Percentiles rank a stretch among this genome's conserved stretches.
Conservation (phyloP, 2,888 invertebrate species). For the Frankliniella intonsa region DNA sequence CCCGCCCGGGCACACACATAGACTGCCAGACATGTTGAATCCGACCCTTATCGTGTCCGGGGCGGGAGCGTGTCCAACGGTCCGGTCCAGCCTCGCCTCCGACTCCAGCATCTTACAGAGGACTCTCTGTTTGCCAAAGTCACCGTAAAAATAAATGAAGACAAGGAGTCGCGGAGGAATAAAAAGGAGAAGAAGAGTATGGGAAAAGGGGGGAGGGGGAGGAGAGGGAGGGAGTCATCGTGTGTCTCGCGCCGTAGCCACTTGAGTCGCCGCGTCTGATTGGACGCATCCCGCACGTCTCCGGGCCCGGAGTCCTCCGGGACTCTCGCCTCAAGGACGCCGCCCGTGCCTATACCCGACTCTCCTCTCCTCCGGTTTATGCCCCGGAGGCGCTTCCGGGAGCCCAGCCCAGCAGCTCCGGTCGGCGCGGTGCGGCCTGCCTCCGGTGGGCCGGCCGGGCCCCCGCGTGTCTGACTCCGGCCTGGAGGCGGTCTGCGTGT, state of each 20-base stretch:
- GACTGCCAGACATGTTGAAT: neutral
- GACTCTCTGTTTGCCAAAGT: constrained; percentile 20
- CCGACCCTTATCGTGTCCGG: neutral
- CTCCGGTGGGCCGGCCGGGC: too few relatives aligned
- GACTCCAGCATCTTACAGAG: neutral
- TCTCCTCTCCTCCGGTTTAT: too few relatives aligned
- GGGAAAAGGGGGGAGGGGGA: neutral
- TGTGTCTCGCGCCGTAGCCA: neutral
- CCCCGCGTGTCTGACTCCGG: too few relatives aligned
- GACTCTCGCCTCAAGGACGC: too few relatives aligned
- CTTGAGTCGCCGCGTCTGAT: neutral
- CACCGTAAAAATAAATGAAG: constrained; percentile 22
- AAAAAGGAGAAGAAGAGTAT: neutral
- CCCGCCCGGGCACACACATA: too few relatives aligned
- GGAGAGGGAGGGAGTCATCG: neutral
- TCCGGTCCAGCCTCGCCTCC: neutral
- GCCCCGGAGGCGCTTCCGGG: too few relatives aligned
- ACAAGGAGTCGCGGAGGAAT: neutral
- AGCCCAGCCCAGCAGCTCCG: too few relatives aligned
- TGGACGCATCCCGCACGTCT: neutral
- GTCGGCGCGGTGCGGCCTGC: too few relatives aligned
- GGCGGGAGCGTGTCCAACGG: neutral
- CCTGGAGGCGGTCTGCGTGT: too few relatives aligned
- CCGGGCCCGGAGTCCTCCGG: neutral
- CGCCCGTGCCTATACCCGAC: too few relatives aligned